phyloP scores from a whole-genome alignment of 1,140 invertebrate species.

The Diorhabda carinulata region DNA sequence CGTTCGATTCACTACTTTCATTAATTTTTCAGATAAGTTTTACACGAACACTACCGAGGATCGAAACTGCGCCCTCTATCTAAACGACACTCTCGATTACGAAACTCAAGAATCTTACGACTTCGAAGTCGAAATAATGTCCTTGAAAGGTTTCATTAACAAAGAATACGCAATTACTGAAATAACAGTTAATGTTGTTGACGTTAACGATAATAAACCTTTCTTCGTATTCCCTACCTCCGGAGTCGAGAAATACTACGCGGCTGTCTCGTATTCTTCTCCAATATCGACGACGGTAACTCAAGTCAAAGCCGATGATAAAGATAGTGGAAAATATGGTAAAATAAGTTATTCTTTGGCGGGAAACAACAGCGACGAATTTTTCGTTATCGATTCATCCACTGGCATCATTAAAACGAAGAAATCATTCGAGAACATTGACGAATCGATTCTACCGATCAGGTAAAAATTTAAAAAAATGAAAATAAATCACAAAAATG shows the following conservation, averaged over 20 bases:
- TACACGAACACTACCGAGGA: conserved; percentile 69
- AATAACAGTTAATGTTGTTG: conserved; percentile 76
- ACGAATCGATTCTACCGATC: conserved; percentile 63
- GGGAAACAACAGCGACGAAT: conserved; percentile 58
- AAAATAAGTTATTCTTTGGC: conserved; percentile 66
- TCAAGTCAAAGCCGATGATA: conserved; percentile 73
- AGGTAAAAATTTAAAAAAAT: too few relatives aligned
- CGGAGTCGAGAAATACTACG: conserved; percentile 61
- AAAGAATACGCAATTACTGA: conserved; percentile 66
- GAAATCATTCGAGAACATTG: conserved; percentile 65
- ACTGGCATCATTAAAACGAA: conserved; percentile 72
- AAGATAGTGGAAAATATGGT: conserved; percentile 76
- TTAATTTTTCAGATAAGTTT: conserved; percentile 59
- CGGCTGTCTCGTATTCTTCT: conserved; percentile 65
- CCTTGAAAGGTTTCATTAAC: conserved; percentile 72
- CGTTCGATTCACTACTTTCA: too few relatives aligned
- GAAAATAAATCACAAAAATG: too few relatives aligned
- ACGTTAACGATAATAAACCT: conserved; percentile 84
- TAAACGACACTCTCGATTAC: conserved; percentile 69
- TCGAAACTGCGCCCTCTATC: conserved; percentile 70
- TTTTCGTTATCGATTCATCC: conserved; percentile 68
- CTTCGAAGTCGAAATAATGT: conserved; percentile 71
- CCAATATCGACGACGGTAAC: conserved; percentile 70
- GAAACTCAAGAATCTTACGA: conserved; percentile 69
- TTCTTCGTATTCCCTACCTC: conserved; percentile 66